A percentile compares a stretch with the other conserved stretches of the same genome.
phyloP scores from a whole-genome alignment of 2,113 vertebrate genomes.

The Corvus moneduloides region DNA sequence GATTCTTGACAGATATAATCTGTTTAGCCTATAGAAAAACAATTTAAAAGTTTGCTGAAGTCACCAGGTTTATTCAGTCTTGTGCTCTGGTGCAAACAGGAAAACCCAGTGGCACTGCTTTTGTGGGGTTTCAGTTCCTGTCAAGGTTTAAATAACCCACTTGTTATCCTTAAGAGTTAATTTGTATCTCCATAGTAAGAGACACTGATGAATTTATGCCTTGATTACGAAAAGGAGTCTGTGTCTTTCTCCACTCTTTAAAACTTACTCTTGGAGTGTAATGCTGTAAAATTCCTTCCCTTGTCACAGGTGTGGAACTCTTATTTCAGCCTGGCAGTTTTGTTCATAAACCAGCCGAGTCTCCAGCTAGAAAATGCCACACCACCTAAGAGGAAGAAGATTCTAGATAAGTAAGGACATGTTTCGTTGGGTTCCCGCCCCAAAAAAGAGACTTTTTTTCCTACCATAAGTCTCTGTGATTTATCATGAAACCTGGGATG shows the following conservation, averaged over 20 bases:
- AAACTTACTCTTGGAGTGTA: not conserved
- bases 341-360: constrained; percentile 98
- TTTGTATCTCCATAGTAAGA: not conserved
- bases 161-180: not conserved
- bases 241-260: not conserved
- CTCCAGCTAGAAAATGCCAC: constrained; percentile 91
- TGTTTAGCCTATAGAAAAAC: not conserved
- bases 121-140: not conserved
- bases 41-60: not conserved
- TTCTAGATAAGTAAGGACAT: constrained; percentile 90
- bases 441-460: not conserved
- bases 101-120: not conserved
- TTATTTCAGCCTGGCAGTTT: constrained; percentile 94
- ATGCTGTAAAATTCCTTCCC: not conserved
- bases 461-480: not conserved
- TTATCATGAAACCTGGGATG: not conserved
- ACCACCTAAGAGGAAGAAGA: constrained; percentile 90
- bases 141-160: not conserved
- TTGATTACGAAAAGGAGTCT: not conserved
- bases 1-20: not conserved
- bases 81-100: not conserved
- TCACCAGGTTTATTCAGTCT: not conserved
- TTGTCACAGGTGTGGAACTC: constrained; percentile 93
- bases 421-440: constrained; percentile 1
- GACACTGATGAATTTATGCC: not conserved